Base-by-base conservation (phyloP, 2,888 invertebrate genomes). In the Orgyia antiqua region DNA sequence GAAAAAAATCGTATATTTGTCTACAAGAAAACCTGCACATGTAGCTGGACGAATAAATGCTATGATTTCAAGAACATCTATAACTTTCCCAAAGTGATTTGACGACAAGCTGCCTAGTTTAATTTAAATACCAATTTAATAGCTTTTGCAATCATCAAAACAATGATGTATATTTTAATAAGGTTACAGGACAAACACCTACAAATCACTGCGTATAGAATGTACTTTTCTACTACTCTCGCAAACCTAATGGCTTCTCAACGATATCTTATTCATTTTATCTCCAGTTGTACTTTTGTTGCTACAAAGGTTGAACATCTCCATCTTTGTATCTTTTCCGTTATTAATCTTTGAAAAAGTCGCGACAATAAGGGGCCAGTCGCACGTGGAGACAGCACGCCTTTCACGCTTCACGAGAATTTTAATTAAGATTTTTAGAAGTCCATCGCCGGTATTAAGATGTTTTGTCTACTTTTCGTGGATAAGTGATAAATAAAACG, bases 331-430 rank as follows among this genome's bases (percentile, higher is more conserved):
- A 62, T 65, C 66, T 55, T 61, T 54, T 29, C 43, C 56, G 61
- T 76, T 79, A 82, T 82, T 80, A 82, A 82, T 77, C 79, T 73
- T 59, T 66, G 61, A 75, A 71, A 73, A 58, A 64, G 57, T 58
- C 58, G 53, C 62, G 69, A 74, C 76, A 77, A 74, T 74, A 66
- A 64, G 55, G 40, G 48, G 47, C 50, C 55, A 57, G 52, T 63
- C 67, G 64, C 57, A 66, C 61, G 60, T 51, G 53, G 59, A 63
- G 60, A 13, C 10, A 59, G 55, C 58, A 61, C 58, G 52, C 50
- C 43, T 37, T 67, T 31, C 58, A 67, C 62, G 66, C 53, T 54
- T 67, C 67, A 71, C 69, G 67, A 68, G 63, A 59, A 66, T 68
- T 68, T 64, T 61, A 61, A 66, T 67, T 64, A 65, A 61, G 40